Base-by-base conservation (phyloP, 2,113 vertebrate species). In the Piaya cayana region DNA sequence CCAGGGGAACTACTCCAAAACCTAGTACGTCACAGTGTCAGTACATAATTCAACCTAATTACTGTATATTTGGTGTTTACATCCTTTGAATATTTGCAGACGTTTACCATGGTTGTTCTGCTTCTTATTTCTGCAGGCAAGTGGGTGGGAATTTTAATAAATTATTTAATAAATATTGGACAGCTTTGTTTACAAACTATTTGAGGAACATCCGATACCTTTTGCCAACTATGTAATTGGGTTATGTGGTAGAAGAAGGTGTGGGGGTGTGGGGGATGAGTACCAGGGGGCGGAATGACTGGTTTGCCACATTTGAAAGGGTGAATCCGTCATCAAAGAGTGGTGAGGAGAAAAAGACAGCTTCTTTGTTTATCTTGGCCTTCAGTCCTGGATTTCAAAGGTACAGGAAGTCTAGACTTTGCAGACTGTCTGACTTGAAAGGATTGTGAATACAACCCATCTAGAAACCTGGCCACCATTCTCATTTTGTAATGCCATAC, bases 1-100 rank as follows among this genome's bases (percentile, higher is more conserved):
- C 23, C 34, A 53, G 42, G 47, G 74, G n/a, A 87, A 26, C 39
- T 78, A 15, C 76, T 86, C 36, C 60, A 85, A 88, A 92, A 62
- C 34, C 25, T 64, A 84, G 30, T 92, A 75, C 1, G 5, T 89
- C 64, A 86, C 65, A 70, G 65, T 59, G 25, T 82, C 74, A 87
- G 77, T 60, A 63, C 34, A 76, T 90, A 92, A 84, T 80, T 96
- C 47, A 86, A 21, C 13, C 23, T 88, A 87, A 85, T 84, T 87
- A 63, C 82, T 72, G 50, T 47, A 34, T 85, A 76, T 84, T 84
- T 96, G 49, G 23, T 89, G 39, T 96, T 94, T 89, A 68, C 37
- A 63, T 87, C 25, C 72, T 90, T 55, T 70, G 50, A n/a, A 60
- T 88, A 84, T 86, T 83, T 87, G 75, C 65, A 69, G 34, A 36